Evolutionary conservation across 2,113 vertebrate species (phyloP).

Genomic region (Leuciscus idus): DNA sequence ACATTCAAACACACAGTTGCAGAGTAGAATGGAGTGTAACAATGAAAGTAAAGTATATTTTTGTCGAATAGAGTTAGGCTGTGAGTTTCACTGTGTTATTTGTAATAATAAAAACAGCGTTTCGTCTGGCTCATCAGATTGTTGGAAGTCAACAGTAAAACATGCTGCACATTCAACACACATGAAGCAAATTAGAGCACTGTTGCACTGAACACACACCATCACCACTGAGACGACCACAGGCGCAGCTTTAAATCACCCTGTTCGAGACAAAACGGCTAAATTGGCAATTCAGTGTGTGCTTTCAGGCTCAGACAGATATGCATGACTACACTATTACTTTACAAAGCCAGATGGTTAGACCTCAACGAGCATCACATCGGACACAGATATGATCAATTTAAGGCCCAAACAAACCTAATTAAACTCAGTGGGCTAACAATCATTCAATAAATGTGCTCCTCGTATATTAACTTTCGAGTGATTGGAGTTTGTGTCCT

Average conservation of each 20-base stretch:
- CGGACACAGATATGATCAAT: not conserved
- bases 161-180: not conserved
- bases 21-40: not conserved
- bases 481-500: not conserved
- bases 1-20: not conserved
- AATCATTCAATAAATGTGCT: not conserved
- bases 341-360: slow-evolving; percentile 3
- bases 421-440: slow-evolving; percentile 17
- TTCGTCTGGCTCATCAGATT: not conserved
- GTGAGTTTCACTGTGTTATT: not conserved
- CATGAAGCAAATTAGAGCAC: slow-evolving; percentile 58
- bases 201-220: slow-evolving; percentile 69
- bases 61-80: not conserved
- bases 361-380: not conserved
- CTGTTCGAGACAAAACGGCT: not conserved
- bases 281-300: not conserved
- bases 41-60: not conserved
- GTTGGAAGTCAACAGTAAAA: not conserved
- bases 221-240: not conserved
- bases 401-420: not conserved
- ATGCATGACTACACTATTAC: not conserved
- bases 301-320: not conserved
- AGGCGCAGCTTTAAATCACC: not conserved
- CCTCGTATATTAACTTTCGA: not conserved
- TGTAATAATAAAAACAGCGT: not conserved